Percentiles rank a stretch among this genome's conserved stretches.
Conservation (phyloP, 2,888 invertebrate species). For the Oxyteleia sp. region DNA sequence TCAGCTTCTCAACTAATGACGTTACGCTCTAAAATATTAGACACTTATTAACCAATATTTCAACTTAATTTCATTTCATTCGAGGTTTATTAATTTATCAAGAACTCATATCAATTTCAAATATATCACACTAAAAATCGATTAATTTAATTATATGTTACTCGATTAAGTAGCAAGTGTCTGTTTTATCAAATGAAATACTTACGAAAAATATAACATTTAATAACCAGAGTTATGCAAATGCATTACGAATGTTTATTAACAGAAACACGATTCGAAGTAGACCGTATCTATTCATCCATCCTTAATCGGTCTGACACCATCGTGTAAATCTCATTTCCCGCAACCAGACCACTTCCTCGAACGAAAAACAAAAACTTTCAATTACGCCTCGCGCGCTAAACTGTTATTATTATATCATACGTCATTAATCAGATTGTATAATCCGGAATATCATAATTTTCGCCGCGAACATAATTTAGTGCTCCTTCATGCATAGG, state of each 20-base stretch:
- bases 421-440: slow-evolving; percentile 34
- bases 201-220: not conserved
- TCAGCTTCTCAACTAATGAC: too few relatives aligned
- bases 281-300: slow-evolving; percentile 23
- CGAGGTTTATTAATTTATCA: too few relatives aligned
- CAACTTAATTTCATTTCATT: too few relatives aligned
- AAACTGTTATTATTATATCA: slow-evolving; percentile 54
- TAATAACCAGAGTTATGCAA: slow-evolving; percentile 28
- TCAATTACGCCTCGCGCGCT: slow-evolving; percentile 31
- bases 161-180: not conserved
- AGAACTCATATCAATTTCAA: too few relatives aligned
- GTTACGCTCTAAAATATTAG: too few relatives aligned
- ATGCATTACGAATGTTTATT: slow-evolving; percentile 26
- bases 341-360: slow-evolving; percentile 39
- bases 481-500: not conserved
- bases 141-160: too few relatives aligned
- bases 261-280: slow-evolving; percentile 17
- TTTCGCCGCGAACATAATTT: slow-evolving; percentile 25
- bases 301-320: slow-evolving; percentile 34
- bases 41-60: too few relatives aligned
- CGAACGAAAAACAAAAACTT: slow-evolving; percentile 40
- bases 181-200: not conserved
- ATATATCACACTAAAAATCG: too few relatives aligned
- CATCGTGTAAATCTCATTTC: slow-evolving; percentile 23
- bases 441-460: slow-evolving; percentile 53